These are phyloP conservation scores for Otus sunia DNA, from an alignment of 2,113 vertebrate species.

Conservation along the genomic window DNA sequence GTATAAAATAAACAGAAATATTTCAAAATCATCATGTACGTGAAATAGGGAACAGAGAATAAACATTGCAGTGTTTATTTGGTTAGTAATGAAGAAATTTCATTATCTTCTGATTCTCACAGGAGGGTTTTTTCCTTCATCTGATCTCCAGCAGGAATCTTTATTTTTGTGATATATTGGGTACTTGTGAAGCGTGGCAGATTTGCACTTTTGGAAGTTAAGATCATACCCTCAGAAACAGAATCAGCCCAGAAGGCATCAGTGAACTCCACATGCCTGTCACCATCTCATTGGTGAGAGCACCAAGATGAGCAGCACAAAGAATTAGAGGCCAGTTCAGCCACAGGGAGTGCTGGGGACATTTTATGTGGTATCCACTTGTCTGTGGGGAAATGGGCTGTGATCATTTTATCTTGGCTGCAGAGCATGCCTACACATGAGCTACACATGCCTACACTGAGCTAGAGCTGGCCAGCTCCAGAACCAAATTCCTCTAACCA, in stretches of 20 bases:
- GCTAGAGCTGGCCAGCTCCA: not conserved
- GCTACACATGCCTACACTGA: no score
- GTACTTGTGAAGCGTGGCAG: not conserved
- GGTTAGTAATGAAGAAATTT: slow-evolving; percentile 8
- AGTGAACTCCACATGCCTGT: not conserved
- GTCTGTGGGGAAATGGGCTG: not conserved
- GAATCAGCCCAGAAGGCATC: not conserved
- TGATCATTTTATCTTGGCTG: not conserved
- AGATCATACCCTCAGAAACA: not conserved
- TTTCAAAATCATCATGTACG: not conserved
- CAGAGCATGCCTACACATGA: not conserved
- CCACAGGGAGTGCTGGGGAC: not conserved
- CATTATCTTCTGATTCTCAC: not conserved
- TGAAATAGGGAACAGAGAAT: not conserved
- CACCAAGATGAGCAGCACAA: not conserved
- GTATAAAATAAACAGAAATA: slow-evolving; percentile 21
- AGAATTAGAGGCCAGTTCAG: not conserved
- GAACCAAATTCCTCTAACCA: not conserved
- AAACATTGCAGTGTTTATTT: slow-evolving; percentile 16
- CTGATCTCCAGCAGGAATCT: not conserved
- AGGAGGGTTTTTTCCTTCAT: not conserved
- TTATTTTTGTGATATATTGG: not conserved
- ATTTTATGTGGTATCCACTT: not conserved
- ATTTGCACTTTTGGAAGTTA: not conserved
- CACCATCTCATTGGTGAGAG: not conserved